phyloP scores from a whole-genome alignment of 2,797 vertebrate species.

The Moxostoma hubbsi region DNA sequence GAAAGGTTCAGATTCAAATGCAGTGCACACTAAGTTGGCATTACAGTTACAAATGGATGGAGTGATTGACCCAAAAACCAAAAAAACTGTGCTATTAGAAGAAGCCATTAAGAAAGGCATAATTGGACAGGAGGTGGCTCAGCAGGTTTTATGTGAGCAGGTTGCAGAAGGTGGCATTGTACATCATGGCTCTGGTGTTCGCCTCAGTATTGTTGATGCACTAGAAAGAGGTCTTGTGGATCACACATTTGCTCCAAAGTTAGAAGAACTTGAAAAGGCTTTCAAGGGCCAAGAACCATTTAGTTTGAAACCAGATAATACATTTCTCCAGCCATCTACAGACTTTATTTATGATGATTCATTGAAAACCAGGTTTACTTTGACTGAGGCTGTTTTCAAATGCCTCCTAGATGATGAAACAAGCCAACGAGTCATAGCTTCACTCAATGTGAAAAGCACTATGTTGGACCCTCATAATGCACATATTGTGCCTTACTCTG shows the following conservation, averaged over 20 bases:
- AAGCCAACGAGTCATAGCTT: slow-evolving; percentile 70
- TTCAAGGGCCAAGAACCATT: slow-evolving; percentile 64
- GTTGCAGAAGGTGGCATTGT: slow-evolving; percentile 90
- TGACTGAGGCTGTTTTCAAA: slow-evolving; percentile 76
- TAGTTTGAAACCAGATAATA: slow-evolving; percentile 63
- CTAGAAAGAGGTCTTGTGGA: slow-evolving; percentile 80
- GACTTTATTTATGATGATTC: slow-evolving; percentile 76
- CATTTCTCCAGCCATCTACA: slow-evolving; percentile 70
- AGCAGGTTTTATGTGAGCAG: slow-evolving; percentile 83
- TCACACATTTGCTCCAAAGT: slow-evolving; percentile 75
- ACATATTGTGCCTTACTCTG: slow-evolving; percentile 83
- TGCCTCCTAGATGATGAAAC: slow-evolving; percentile 74
- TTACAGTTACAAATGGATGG: slow-evolving; percentile 92
- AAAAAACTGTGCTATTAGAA: slow-evolving; percentile 76
- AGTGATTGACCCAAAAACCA: slow-evolving; percentile 84
- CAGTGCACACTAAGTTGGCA: slow-evolving; percentile 77
- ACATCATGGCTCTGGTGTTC: slow-evolving; percentile 87
- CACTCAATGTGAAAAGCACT: slow-evolving; percentile 71
- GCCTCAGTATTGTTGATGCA: slow-evolving; percentile 84
- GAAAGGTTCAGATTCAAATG: slow-evolving; percentile 74
- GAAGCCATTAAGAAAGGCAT: slow-evolving; percentile 82
- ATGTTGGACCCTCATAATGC: slow-evolving; percentile 84
- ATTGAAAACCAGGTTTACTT: slow-evolving; percentile 74
- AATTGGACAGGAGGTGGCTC: slow-evolving; percentile 76
- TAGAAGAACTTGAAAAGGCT: slow-evolving; percentile 78